Conservation (phyloP, 2,113 vertebrate genomes). For the Pterocles orientalis region DNA sequence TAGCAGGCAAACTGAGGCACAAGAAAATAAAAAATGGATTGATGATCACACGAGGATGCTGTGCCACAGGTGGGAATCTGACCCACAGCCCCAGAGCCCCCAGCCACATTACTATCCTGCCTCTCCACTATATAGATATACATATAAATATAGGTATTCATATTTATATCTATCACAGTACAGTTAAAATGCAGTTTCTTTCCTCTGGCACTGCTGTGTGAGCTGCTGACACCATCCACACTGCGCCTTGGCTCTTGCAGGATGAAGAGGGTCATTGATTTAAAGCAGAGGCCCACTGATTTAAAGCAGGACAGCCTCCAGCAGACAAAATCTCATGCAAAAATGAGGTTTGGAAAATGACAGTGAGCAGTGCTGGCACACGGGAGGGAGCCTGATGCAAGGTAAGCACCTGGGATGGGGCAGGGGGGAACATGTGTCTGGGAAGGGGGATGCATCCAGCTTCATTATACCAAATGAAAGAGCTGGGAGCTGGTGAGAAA, state of each 20-base stretch:
- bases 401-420: neutral
- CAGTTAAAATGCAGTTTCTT: neutral
- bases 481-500: neutral
- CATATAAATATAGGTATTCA: accelerated
- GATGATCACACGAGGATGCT: neutral
- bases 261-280: neutral
- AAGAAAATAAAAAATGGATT: neutral
- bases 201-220: neutral
- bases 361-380: neutral
- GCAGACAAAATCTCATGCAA: neutral
- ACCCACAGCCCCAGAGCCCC: neutral
- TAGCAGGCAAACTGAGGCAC: neutral
- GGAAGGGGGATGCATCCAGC: neutral
- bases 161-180: neutral
- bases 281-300: neutral
- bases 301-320: neutral
- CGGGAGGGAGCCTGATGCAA: accelerated
- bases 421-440: accelerated
- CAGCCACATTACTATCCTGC: neutral
- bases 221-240: neutral
- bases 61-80: neutral
- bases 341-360: neutral
- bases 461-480: neutral
- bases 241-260: neutral
- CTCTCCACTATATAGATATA: neutral